Percentiles rank a stretch among this genome's conserved stretches.
phyloP scores from a whole-genome alignment of 2,113 vertebrate genomes.

The Ramphastos sulfuratus region DNA sequence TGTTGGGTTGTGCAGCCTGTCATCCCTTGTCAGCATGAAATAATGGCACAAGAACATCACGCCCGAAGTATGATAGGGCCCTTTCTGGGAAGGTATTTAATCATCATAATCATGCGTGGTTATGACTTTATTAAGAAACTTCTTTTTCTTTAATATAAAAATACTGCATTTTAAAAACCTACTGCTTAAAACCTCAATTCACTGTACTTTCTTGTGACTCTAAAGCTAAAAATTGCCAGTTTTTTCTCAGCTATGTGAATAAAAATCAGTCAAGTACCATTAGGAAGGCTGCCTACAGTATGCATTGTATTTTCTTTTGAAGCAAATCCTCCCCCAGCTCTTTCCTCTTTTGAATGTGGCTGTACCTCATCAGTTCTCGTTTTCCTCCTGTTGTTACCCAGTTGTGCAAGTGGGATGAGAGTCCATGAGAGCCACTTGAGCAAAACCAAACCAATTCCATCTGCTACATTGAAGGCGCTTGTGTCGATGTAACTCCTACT shows the following conservation, averaged over 20 bases:
- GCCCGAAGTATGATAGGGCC: background rate
- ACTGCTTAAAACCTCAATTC: background rate
- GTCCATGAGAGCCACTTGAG: background rate
- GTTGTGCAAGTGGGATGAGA: background rate
- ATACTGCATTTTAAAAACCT: background rate
- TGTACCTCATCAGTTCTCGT: background rate
- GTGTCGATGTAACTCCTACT: background rate
- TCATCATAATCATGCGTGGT: background rate
- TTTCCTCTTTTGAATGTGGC: background rate
- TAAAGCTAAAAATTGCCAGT: background rate
- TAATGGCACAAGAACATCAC: background rate
- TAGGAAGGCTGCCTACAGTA: slow-evolving; percentile 32
- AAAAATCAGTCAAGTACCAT: slow-evolving; percentile 32
- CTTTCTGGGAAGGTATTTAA: background rate
- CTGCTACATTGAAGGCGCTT: fast-evolving
- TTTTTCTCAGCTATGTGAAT: slow-evolving; percentile 34
- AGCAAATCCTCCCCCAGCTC: slow-evolving; percentile 7
- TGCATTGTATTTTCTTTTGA: slow-evolving; percentile 1
- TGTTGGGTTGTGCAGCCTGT: background rate
- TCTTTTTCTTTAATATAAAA: background rate
- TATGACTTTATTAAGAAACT: background rate
- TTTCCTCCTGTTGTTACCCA: background rate
- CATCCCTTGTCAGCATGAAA: background rate
- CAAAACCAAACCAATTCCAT: background rate
- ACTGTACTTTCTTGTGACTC: background rate